Evolutionary conservation across 2,113 vertebrate genomes (phyloP).

Genomic region (Sula dactylatra): DNA sequence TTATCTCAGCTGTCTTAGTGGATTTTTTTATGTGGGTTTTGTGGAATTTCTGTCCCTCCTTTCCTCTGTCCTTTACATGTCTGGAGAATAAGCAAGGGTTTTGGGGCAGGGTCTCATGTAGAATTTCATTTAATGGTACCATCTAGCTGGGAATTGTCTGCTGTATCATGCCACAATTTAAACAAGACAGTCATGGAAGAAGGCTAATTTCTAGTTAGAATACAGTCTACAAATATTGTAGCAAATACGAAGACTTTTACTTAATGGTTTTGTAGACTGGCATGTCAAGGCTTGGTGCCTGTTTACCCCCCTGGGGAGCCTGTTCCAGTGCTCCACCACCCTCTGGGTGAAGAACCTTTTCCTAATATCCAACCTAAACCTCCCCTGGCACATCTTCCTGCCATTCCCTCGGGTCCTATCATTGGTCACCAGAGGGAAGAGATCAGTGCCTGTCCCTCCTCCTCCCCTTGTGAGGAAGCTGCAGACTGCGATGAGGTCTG

Average conservation of each 20-base stretch:
- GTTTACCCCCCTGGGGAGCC: no score
- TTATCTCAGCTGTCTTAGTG: neutral
- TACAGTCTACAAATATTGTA: neutral
- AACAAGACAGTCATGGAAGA: neutral
- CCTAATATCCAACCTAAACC: no score
- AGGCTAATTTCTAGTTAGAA: neutral
- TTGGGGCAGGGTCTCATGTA: neutral
- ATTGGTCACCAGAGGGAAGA: no score
- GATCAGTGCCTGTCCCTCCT: no score
- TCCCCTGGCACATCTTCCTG: no score
- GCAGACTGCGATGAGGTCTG: no score
- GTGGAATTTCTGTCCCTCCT: neutral
- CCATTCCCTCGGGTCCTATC: no score
- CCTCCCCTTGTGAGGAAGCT: no score
- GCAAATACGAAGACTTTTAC: neutral
- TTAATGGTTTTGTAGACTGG: neutral
- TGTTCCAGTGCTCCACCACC: no score
- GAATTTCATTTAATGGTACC: neutral
- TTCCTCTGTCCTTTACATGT: neutral
- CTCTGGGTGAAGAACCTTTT: no score
- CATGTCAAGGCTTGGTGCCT: no score
- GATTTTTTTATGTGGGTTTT: neutral
- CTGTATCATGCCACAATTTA: neutral
- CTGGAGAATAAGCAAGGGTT: neutral
- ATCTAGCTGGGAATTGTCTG: neutral